These are phyloP conservation scores for Heliconius hermathena DNA, from an alignment of 1,140 invertebrate species.

Conservation along the genomic window DNA sequence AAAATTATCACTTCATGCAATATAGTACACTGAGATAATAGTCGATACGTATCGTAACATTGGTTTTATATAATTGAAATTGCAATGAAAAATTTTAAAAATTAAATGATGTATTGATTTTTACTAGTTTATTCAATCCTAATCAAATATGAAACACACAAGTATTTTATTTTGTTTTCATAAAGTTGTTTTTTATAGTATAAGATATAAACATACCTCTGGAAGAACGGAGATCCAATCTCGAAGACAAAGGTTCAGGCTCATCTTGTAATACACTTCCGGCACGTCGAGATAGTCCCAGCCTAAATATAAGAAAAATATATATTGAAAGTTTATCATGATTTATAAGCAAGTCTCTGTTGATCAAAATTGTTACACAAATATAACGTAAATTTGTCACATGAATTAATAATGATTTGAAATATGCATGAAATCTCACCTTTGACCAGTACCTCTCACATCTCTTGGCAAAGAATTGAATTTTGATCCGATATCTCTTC, in stretches of 20 bases:
- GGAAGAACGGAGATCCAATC: constrained; percentile 76
- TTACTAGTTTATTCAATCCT: too few relatives aligned
- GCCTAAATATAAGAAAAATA: constrained; percentile 46
- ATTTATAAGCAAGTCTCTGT: background rate
- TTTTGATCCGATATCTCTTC: constrained; percentile 83
- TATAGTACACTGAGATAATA: background rate
- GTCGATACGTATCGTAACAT: background rate
- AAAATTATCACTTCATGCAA: background rate
- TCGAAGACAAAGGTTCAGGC: constrained; percentile 72
- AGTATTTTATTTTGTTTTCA: background rate
- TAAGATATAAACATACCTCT: constrained; percentile 57
- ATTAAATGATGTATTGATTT: too few relatives aligned
- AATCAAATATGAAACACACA: too few relatives aligned
- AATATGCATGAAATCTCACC: constrained; percentile 48
- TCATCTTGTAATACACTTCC: constrained; percentile 76
- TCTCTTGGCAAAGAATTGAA: constrained; percentile 90
- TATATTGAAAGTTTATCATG: background rate
- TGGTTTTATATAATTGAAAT: background rate
- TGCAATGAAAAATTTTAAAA: background rate
- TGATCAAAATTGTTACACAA: background rate
- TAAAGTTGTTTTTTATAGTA: background rate
- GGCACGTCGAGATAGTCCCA: constrained; percentile 69
- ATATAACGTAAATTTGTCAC: too few relatives aligned
- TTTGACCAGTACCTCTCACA: constrained; percentile 83
- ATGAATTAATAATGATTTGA: too few relatives aligned